phyloP scores from a whole-genome alignment of 2,113 vertebrate genomes.

The Balaenoptera acutorostrata region DNA sequence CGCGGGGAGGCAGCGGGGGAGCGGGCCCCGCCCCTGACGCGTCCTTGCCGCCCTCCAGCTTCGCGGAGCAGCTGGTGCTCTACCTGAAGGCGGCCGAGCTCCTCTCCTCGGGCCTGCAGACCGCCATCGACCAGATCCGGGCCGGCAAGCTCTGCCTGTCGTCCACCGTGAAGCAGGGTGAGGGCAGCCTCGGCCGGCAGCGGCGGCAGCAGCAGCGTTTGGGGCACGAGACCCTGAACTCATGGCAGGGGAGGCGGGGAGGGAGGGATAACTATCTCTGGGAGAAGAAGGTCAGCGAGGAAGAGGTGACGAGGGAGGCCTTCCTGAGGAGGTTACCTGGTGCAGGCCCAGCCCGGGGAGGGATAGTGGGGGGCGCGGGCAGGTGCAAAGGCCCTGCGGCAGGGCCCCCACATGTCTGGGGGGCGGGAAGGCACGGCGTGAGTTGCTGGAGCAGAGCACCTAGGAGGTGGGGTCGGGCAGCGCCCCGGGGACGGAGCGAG shows the following conservation, averaged over 20 bases:
- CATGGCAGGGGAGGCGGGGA: accelerated
- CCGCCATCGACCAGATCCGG: slow-evolving; percentile 90
- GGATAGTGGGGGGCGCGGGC: too few species aligned
- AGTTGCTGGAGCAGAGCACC: background rate
- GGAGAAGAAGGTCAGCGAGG: background rate
- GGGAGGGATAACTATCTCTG: accelerated
- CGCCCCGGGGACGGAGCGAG: background rate
- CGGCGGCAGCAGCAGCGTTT: accelerated
- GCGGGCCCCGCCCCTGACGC: accelerated
- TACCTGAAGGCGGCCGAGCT: slow-evolving; percentile 96
- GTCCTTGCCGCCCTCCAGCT: slow-evolving; percentile 76
- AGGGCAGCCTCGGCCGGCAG: background rate
- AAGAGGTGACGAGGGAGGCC: background rate
- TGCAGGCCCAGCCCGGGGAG: background rate
- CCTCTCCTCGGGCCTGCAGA: slow-evolving; percentile 88
- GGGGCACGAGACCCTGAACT: accelerated
- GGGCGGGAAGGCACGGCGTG: background rate
- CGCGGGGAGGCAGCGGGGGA: accelerated
- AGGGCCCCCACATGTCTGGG: too few species aligned
- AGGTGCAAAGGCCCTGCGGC: background rate
- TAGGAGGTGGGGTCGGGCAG: background rate
- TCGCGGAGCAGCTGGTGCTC: slow-evolving; percentile 93
- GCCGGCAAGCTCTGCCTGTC: slow-evolving; percentile 89
- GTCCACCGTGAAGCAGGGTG: slow-evolving; percentile 93
- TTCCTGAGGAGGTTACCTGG: background rate